Percentiles rank a stretch among this genome's conserved stretches.
phyloP scores from a whole-genome alignment of 1,140 invertebrate genomes.

The Aphis gossypii region DNA sequence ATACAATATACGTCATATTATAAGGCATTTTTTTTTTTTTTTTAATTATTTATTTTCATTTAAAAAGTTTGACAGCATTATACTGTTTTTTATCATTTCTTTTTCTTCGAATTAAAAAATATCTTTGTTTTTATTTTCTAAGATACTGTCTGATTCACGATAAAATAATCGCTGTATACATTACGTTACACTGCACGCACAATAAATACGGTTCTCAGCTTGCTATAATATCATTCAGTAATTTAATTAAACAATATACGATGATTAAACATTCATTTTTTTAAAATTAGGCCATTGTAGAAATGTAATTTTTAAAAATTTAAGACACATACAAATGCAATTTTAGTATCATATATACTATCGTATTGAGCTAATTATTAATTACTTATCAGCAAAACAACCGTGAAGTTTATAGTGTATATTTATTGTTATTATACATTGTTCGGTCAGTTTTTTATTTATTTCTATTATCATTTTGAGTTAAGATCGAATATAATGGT shows the following conservation, averaged over 20 bases:
- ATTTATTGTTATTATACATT: no score
- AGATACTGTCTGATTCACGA: background rate
- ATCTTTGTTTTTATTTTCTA: background rate
- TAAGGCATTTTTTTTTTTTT: no score
- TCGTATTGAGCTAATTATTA: background rate
- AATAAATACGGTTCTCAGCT: background rate
- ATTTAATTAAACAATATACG: background rate
- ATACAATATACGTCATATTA: background rate
- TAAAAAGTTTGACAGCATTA: background rate
- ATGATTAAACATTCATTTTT: background rate
- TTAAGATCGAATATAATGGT: no score
- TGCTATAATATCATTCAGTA: background rate
- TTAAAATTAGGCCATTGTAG: background rate
- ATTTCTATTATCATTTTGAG: no score
- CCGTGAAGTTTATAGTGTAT: background rate
- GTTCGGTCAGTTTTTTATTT: no score
- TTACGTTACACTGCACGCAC: no score
- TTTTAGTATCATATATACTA: background rate
- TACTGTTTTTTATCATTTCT: background rate
- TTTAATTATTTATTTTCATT: no score
- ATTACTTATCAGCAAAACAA: background rate
- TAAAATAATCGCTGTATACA: background rate
- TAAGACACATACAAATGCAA: background rate
- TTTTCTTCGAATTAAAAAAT: background rate
- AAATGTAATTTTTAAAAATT: background rate